These are phyloP conservation scores for Torymus tubicola DNA, from an alignment of 2,888 invertebrate genomes.

Conservation along the genomic window DNA sequence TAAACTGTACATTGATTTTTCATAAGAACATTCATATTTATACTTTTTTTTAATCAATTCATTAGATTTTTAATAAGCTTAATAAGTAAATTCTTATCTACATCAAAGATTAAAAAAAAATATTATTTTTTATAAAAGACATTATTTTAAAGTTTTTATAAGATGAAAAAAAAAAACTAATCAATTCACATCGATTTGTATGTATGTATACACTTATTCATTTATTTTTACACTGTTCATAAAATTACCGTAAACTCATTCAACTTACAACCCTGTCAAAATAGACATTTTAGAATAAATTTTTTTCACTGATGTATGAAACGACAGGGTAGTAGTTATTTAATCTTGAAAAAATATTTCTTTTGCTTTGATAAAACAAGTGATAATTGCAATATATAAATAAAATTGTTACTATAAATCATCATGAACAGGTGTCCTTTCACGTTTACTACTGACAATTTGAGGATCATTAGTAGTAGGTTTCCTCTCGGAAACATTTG, in stretches of 20 bases:
- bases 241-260: slow-evolving; percentile 28
- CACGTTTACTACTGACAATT: slow-evolving; percentile 49
- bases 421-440: slow-evolving; percentile 65
- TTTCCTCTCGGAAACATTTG: not conserved
- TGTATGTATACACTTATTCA: slow-evolving; percentile 36
- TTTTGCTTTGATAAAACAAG: slow-evolving; percentile 45
- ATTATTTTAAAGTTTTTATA: slow-evolving; percentile 12
- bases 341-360: slow-evolving; percentile 33
- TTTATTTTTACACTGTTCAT: slow-evolving; percentile 27
- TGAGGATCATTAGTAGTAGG: slow-evolving; percentile 1
- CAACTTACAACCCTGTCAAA: slow-evolving; percentile 8
- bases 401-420: slow-evolving; percentile 67
- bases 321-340: not conserved
- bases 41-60: slow-evolving; percentile 13
- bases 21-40: slow-evolving; percentile 9
- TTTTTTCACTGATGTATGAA: not conserved
- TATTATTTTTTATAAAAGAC: slow-evolving; percentile 6
- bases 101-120: slow-evolving; percentile 22
- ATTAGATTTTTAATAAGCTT: slow-evolving; percentile 30
- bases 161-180: slow-evolving; percentile 12
- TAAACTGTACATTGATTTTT: slow-evolving; percentile 48
- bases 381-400: slow-evolving; percentile 60
- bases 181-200: slow-evolving; percentile 29
- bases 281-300: slow-evolving; percentile 7
- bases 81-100: slow-evolving; percentile 40